A percentile compares a stretch with the other conserved stretches of the same genome.
Evolutionary conservation across 1,140 invertebrate species (phyloP).

Genomic region (Teleogryllus occipitalis): DNA sequence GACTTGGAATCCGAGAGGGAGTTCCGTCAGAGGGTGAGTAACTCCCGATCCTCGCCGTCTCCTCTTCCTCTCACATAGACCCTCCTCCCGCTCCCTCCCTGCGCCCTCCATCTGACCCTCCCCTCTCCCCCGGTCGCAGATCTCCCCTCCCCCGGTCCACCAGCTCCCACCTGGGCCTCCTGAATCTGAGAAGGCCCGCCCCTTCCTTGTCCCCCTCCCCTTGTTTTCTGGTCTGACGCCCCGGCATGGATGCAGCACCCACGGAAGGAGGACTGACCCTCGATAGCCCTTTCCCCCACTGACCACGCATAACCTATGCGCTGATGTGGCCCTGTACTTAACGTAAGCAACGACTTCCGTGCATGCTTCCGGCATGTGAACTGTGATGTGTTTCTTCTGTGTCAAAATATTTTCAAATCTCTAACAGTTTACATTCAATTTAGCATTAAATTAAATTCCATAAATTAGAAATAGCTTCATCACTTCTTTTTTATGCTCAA

Average conservation of each 20-base stretch:
- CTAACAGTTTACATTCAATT: no score
- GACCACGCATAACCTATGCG: neutral
- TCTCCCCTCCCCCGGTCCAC: neutral
- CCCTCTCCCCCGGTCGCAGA: neutral
- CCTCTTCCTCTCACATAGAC: neutral
- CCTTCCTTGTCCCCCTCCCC: neutral
- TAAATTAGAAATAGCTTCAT: no score
- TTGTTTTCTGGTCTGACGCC: neutral
- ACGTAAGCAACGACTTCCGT: no score
- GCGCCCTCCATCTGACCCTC: neutral
- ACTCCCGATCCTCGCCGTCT: neutral
- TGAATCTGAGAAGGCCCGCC: no score
- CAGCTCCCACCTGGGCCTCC: no score
- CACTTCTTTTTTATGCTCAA: no score
- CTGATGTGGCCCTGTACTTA: no score
- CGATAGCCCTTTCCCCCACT: neutral
- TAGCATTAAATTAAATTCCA: no score
- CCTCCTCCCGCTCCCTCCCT: neutral
- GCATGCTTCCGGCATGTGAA: no score
- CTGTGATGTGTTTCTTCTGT: no score
- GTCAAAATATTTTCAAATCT: no score
- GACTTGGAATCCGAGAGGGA: conserved; percentile 95
- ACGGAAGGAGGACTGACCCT: neutral
- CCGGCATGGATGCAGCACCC: no score
- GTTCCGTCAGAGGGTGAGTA: conserved; percentile 89